Evolutionary conservation across 2,113 vertebrate genomes (phyloP), one percentile per base, ranked within the genome.

Genomic region (Sula dactylatra): DNA sequence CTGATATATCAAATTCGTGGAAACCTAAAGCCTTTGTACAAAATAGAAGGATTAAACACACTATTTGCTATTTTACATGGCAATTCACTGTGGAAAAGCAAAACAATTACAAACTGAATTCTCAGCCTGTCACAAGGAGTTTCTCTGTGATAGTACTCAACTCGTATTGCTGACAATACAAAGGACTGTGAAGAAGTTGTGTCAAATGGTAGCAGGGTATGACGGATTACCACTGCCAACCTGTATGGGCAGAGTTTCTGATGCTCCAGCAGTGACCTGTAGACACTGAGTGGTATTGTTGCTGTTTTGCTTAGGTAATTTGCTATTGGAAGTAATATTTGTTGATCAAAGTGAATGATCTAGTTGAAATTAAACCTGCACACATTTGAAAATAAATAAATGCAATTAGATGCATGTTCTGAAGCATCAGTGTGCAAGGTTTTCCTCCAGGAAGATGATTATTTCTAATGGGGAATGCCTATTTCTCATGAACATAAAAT

Each of bases 181-280:
- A 62, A 54, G 61, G 55, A 10, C 27, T 83, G 59, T 29, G 55
- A 67, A 22, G 67, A 71, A 45, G 52, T 5, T 21, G 58, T 24
- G 31, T 42, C 67, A 52, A 25, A 32, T 20, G 40, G 29, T 61
- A 20, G 22, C 24, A 25, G 11, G 16, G 17, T n/a, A n/a, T n/a
- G n/a, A n/a, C n/a, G n/a, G n/a, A n/a, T n/a, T n/a, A n/a, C n/a
- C n/a, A n/a, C n/a, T n/a, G n/a, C n/a, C n/a, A n/a, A 15, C 22
- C 38, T 6, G 5, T 1, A 0, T 5, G 19, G 25, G 27, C 6
- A 45, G 45, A 32, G 10, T 31, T 18, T 13, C 56, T 49, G 40
- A 6, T 56, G 88, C 58, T 86, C 24, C 67, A 76, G 66, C 50
- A 58, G 71, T 24, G 31, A 52, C 61, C 50, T 55, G 44, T 32